These are phyloP conservation scores for Peromyscus eremicus DNA, from an alignment of 2,797 vertebrate species.

Conservation along the genomic window DNA sequence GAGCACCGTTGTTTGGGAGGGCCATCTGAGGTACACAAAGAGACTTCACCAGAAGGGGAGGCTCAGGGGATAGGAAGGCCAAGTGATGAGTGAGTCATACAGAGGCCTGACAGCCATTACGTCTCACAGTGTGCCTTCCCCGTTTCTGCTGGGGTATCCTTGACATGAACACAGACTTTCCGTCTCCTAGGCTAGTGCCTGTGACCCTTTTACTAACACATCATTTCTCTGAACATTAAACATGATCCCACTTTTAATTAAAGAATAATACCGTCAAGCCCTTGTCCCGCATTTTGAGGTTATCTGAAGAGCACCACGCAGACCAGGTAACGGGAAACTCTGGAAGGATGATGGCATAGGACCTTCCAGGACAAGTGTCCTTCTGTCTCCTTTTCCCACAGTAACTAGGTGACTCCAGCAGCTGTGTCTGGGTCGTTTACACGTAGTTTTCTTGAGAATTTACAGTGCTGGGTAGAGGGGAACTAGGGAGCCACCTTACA, in stretches of 20 bases:
- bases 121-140: background rate
- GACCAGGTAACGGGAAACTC: background rate
- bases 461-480: background rate
- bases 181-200: background rate
- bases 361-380: background rate
- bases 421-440: background rate
- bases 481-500: background rate
- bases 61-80: background rate
- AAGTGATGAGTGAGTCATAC: background rate
- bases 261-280: background rate
- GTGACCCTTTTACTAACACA: background rate
- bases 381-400: background rate
- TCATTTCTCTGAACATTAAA: background rate
- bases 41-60: background rate
- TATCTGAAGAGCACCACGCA: background rate
- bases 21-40: background rate
- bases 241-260: background rate
- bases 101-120: too few species aligned
- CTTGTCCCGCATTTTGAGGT: background rate
- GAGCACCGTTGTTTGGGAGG: background rate
- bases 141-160: background rate
- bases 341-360: background rate
- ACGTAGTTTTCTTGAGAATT: background rate
- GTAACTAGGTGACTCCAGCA: background rate
- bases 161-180: background rate